Percentiles rank a stretch among this genome's conserved stretches.
Conservation (phyloP, 1,140 invertebrate species). For the Aphelenchoides fujianensis region DNA sequence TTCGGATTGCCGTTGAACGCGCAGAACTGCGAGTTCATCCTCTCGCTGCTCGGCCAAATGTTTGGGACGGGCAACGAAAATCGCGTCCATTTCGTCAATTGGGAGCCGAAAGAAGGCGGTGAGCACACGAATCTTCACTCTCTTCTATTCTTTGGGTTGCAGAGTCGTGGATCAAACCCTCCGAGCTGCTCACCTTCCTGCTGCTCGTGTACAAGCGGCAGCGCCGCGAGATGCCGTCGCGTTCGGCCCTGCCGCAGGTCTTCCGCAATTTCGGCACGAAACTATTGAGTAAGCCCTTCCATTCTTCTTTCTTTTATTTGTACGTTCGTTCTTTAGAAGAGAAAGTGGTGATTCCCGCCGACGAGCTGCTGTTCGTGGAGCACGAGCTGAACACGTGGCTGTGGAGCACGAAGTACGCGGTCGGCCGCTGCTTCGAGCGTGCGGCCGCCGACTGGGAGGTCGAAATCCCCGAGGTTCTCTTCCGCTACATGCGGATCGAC, state of each 20-base stretch:
- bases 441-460: not conserved
- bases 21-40: not conserved
- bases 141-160: too few relatives aligned
- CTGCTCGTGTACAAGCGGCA: not conserved
- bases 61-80: not conserved
- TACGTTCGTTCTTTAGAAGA: not conserved
- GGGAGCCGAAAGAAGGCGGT: not conserved
- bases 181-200: not conserved
- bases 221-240: not conserved
- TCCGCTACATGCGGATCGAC: not conserved
- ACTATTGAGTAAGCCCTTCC: not conserved
- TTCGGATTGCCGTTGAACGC: not conserved
- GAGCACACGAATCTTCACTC: too few relatives aligned
- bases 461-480: not conserved
- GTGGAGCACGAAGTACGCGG: not conserved
- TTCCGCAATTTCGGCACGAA: not conserved
- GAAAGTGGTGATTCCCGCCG: not conserved
- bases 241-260: not conserved
- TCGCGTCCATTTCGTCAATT: not conserved
- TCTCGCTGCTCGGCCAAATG: not conserved
- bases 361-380: not conserved
- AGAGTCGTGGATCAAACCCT: not conserved
- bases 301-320: not conserved
- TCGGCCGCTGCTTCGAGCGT: not conserved
- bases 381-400: not conserved